Percentiles rank a stretch among this genome's conserved stretches.
Conservation (phyloP, 2,113 vertebrate genomes). For the Coregonus clupeaformis region DNA sequence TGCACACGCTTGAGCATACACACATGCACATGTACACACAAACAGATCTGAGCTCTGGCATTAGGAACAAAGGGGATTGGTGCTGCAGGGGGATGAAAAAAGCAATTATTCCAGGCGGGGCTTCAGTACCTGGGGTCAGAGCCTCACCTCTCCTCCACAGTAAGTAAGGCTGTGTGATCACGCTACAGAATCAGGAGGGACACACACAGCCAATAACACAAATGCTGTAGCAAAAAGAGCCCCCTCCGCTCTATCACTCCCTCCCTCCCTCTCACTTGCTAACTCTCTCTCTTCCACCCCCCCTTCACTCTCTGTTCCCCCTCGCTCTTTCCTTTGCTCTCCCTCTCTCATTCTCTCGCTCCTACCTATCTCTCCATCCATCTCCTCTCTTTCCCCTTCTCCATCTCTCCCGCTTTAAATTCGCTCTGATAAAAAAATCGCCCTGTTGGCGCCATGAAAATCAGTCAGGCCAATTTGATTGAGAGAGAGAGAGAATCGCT, state of each 20-base stretch:
- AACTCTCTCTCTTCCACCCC: neutral
- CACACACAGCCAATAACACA: slow-evolving; percentile 53
- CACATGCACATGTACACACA: neutral
- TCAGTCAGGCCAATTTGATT: neutral
- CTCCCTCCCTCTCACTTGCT: slow-evolving; percentile 10
- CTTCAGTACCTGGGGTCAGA: slow-evolving; percentile 63
- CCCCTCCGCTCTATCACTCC: slow-evolving; percentile 3
- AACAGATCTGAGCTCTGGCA: slow-evolving; percentile 40
- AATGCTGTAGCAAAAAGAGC: slow-evolving; percentile 41
- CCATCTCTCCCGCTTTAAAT: neutral
- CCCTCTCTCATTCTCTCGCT: slow-evolving; percentile 2
- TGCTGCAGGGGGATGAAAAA: slow-evolving; percentile 46
- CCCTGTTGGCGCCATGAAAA: neutral
- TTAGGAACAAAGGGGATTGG: slow-evolving; percentile 56
- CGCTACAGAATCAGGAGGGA: slow-evolving; percentile 35
- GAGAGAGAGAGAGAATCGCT: neutral
- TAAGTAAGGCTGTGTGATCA: slow-evolving; percentile 59
- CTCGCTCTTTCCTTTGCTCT: neutral
- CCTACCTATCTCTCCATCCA: slow-evolving; percentile 11
- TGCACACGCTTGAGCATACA: slow-evolving; percentile 9
- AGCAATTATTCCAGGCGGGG: slow-evolving; percentile 57
- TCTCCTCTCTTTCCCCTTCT: neutral
- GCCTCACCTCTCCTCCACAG: slow-evolving; percentile 58
- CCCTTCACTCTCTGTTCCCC: neutral
- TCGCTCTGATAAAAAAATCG: neutral